Conservation (phyloP, 2,888 invertebrate genomes). For the Hyposoter dolosus region DNA sequence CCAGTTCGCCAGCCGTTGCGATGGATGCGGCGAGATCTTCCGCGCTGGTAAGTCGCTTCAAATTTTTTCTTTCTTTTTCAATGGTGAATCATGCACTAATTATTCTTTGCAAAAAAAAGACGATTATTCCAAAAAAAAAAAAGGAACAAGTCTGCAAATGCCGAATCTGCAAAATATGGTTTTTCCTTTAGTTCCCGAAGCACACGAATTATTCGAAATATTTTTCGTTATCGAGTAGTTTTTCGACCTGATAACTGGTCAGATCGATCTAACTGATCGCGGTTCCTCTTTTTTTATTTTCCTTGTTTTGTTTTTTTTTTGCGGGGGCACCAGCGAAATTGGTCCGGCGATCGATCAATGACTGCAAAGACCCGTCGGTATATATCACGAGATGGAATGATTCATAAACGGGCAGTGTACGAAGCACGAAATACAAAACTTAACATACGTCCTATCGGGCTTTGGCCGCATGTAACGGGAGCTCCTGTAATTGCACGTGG, state of each 20-base stretch:
- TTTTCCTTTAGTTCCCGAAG: background rate
- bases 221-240: background rate
- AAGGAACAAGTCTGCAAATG: background rate
- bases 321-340: slow-evolving; percentile 35
- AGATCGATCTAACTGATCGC: background rate
- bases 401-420: slow-evolving; percentile 57
- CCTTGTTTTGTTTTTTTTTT: background rate
- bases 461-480: slow-evolving; percentile 1
- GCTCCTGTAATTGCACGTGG: slow-evolving; percentile 56
- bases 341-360: slow-evolving; percentile 59
- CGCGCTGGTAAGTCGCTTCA: slow-evolving; percentile 94
- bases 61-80: background rate
- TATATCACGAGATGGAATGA: slow-evolving; percentile 42
- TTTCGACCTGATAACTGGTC: background rate
- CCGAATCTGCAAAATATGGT: background rate
- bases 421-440: slow-evolving; percentile 16
- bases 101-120: background rate
- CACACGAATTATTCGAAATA: background rate
- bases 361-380: slow-evolving; percentile 32
- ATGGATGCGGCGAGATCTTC: slow-evolving; percentile 99
- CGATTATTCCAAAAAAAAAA: too few relatives aligned
- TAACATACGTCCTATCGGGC: slow-evolving; percentile 31
- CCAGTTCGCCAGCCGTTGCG: slow-evolving; percentile 99
- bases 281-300: background rate
- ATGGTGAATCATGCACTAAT: background rate